Evolutionary conservation across 2,888 invertebrate genomes (phyloP).

Genomic region (Acleris cristana): DNA sequence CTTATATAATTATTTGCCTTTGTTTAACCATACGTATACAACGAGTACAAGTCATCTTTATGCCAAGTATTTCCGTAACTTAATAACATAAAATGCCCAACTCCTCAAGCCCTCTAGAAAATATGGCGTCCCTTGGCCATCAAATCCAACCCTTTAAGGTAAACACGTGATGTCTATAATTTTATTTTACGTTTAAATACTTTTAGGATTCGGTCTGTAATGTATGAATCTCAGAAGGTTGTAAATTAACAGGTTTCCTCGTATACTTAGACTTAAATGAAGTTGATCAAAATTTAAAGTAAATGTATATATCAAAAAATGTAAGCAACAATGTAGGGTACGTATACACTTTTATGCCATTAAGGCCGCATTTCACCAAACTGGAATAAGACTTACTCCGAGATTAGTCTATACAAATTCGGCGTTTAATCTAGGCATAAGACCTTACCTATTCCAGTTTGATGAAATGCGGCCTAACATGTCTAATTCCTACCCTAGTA

Average conservation of each 20-base stretch:
- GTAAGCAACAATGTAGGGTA: background rate
- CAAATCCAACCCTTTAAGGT: background rate
- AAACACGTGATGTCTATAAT: constrained; percentile 1
- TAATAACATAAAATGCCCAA: too few relatives aligned
- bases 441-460: too few relatives aligned
- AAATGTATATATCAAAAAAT: background rate
- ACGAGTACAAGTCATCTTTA: background rate
- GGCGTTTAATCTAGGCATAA: too few relatives aligned
- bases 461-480: too few relatives aligned
- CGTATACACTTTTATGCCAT: background rate
- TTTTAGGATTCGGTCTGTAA: background rate
- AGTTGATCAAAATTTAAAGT: background rate
- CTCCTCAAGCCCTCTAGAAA: too few relatives aligned
- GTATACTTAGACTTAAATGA: background rate
- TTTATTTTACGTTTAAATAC: constrained; percentile 4
- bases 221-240: constrained; percentile 29
- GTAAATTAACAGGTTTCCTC: constrained; percentile 6
- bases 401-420: too few relatives aligned
- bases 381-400: too few relatives aligned
- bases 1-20: too few relatives aligned
- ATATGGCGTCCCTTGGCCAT: background rate
- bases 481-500: too few relatives aligned
- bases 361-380: too few relatives aligned
- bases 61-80: too few relatives aligned
- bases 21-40: background rate